A percentile compares a stretch with the other conserved stretches of the same genome.
Evolutionary conservation across 1,140 invertebrate genomes (phyloP).

Genomic region (Periplaneta americana): DNA sequence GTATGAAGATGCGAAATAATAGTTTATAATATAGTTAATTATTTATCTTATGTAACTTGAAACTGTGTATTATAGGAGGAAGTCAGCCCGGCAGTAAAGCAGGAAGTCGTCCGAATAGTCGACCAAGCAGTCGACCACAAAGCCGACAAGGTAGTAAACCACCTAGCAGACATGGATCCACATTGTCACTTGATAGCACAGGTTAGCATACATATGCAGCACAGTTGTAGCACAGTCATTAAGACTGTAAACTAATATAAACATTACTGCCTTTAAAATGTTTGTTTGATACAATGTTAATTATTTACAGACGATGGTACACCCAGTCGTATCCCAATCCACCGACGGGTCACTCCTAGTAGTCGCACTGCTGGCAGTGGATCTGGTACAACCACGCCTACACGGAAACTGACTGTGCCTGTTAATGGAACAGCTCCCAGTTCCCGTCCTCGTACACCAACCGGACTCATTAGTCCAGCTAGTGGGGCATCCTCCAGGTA

Average conservation of each 20-base stretch:
- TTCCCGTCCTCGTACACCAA: constrained; percentile 65
- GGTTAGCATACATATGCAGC: constrained; percentile 43
- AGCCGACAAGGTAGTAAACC: constrained; percentile 82
- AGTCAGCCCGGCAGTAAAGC: constrained; percentile 18
- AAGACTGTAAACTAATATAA: no score
- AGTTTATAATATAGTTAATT: no score
- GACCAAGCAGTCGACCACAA: constrained; percentile 70
- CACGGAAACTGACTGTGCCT: constrained; percentile 30
- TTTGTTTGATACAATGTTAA: background rate
- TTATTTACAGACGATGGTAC: constrained; percentile 50
- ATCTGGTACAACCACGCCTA: constrained; percentile 34
- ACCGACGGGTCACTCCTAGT: constrained; percentile 15
- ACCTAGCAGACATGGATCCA: constrained; percentile 88
- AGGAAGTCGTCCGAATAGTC: constrained; percentile 47
- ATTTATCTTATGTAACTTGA: no score
- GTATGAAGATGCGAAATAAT: no score
- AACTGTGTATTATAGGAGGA: constrained; percentile 5
- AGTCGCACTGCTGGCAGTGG: constrained; percentile 23
- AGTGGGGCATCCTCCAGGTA: constrained; percentile 41
- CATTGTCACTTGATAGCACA: constrained; percentile 83
- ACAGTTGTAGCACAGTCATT: background rate
- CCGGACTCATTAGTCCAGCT: constrained; percentile 60
- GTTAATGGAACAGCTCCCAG: constrained; percentile 42
- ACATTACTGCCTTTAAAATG: no score
- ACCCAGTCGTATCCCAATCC: constrained; percentile 31